Evolutionary conservation across 2,888 invertebrate genomes (phyloP), one percentile per base, ranked within the genome.

Genomic region (Eupelmus urozonus): DNA sequence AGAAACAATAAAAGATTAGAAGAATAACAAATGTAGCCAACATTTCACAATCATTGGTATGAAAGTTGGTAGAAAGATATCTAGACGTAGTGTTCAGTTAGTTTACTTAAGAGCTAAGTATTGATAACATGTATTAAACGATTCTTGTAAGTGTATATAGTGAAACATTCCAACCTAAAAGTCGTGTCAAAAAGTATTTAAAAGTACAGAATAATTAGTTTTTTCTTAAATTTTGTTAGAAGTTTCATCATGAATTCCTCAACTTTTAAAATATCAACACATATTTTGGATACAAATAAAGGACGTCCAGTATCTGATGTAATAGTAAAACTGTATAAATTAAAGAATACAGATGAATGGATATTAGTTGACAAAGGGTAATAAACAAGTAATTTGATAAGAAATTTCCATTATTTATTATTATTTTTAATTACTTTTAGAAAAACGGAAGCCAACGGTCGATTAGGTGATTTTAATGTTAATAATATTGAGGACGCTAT

Each of bases 251-350:
- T 80, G 74, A 74, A 60, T 73, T 45, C 57, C 13, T 49, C 80
- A 3, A 34, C 1, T 49, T 80, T 71, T 25, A 78, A 94, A 7
- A 90, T 96, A 81, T 93, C 95, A 0, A 94, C 94, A 0, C 95
- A 95, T 87, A 93, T 95, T 0, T 88, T 95, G 77, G 95, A 96
- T 83, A 94, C 93, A 1, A 92, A 93, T 0, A 91, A 91, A 23
- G 95, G 95, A 0, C 87, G 85, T 55, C 94, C 95, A 0, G 94
- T 93, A 0, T 86, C 87, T 0, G 93, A 93, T 9, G 84, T 96
- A 0, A 91, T 92, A 80, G 93, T 94, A 0, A 93, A 92, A 74
- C 88, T 95, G 9, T 93, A 92, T 84, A 93, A 93, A 86, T 89
- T 92, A 42, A 91, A 91, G 27, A 91, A 92, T 29, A 91, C 92